phyloP scores from a whole-genome alignment of 2,113 vertebrate genomes.

The Natator depressus region DNA sequence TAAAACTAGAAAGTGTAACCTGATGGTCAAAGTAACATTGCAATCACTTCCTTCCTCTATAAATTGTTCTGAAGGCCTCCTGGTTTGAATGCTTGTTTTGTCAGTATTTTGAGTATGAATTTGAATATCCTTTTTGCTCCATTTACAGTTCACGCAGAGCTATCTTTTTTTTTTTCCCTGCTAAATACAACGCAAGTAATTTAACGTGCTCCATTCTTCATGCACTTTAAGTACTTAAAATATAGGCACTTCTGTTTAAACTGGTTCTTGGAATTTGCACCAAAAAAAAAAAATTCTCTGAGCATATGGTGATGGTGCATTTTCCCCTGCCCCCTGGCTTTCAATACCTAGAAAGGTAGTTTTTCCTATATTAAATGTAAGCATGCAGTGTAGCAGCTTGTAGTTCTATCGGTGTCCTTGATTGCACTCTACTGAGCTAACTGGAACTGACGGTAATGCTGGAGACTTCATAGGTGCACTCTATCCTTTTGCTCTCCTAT shows the following conservation, averaged over 20 bases:
- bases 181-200: neutral
- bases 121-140: neutral
- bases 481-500: neutral
- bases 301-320: neutral
- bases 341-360: neutral
- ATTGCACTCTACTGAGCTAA: neutral
- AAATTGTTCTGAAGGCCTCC: slow-evolving; percentile 15
- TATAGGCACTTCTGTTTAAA: neutral
- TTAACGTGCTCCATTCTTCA: neutral
- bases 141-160: neutral
- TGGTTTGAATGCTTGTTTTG: neutral
- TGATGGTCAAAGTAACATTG: neutral
- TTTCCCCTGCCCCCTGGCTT: neutral
- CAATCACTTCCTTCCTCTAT: neutral
- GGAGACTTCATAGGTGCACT: neutral
- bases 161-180: neutral
- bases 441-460: neutral
- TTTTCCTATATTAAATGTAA: neutral
- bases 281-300: neutral
- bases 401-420: neutral
- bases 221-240: neutral
- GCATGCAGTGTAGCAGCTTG: neutral
- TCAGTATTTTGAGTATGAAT: neutral
- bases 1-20: slow-evolving; percentile 51
- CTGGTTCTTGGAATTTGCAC: neutral